A percentile compares a stretch with the other conserved stretches of the same genome.
Conservation (phyloP, 2,888 invertebrate species). For the Antitype chi region DNA sequence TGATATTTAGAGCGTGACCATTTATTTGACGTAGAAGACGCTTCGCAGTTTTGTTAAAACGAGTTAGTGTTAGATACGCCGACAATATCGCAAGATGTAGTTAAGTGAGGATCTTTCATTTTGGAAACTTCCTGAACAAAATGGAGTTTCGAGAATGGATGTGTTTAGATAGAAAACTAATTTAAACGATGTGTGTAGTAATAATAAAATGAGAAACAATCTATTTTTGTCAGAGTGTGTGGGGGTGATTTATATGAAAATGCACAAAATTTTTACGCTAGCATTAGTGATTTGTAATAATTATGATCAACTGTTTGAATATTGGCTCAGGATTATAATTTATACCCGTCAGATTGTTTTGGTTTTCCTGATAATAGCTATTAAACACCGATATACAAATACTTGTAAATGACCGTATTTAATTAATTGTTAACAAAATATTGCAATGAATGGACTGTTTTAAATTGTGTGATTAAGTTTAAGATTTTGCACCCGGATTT, state of each 20-base stretch:
- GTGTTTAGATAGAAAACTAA: slow-evolving; percentile 85
- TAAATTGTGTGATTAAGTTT: not conserved
- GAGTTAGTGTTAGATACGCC: slow-evolving; percentile 80
- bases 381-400: not conserved
- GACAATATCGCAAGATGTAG: slow-evolving; percentile 86
- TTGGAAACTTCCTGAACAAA: slow-evolving; percentile 67
- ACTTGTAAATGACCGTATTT: slow-evolving; percentile 4
- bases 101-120: slow-evolving; percentile 67
- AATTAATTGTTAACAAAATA: not conserved
- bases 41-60: slow-evolving; percentile 65
- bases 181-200: slow-evolving; percentile 81
- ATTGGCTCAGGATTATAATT: slow-evolving; percentile 20
- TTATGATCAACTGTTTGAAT: slow-evolving; percentile 60
- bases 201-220: slow-evolving; percentile 74
- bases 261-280: slow-evolving; percentile 82
- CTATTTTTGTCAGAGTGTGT: slow-evolving; percentile 84
- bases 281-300: slow-evolving; percentile 70
- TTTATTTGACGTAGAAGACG: slow-evolving; percentile 59
- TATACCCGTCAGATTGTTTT: not conserved
- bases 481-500: not conserved
- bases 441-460: slow-evolving; percentile 12
- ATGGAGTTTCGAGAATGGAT: slow-evolving; percentile 70
- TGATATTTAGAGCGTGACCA: slow-evolving; percentile 66
- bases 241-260: slow-evolving; percentile 75
- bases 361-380: not conserved